Evolutionary conservation across 2,888 invertebrate genomes (phyloP), one percentile per base, ranked within the genome.

Genomic region (Prosapia bicincta): DNA sequence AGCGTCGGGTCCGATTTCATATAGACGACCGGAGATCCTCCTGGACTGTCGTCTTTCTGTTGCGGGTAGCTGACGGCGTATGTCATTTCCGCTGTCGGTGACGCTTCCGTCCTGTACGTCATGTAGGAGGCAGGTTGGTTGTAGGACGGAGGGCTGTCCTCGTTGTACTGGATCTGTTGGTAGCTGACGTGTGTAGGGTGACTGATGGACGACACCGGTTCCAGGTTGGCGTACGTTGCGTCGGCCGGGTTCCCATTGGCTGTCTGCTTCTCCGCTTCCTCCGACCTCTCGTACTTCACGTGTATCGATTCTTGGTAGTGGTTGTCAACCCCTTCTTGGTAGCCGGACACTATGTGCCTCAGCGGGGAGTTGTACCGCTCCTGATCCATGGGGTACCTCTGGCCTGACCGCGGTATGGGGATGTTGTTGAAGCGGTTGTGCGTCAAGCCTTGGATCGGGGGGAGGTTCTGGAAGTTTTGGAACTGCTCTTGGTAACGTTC

Each of bases 161-260:
- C 65, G 26, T 54, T 20, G 69, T 72, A 72, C 32, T 70, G 30
- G 32, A 43, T 43, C 38, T 43, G 26, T 26, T 70, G 70, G 43
- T 70, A 15, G 10, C 15, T 23, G 25, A 15, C 20, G 24, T 38
- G 25, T 15, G 70, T 23, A 38, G 32, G 32, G 25, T 70, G 38
- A 38, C 38, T 69, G 69, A 38, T 70, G 9, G 38, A 26, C 0
- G 76, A 72, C 10, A 76, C 65, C 2, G 72, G 38, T 43, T 76
- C 76, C 25, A 76, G 72, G 1, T 72, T 76, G n/a, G 72, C 76
- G 25, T 76, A 76, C n/a, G 76, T 76, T 24, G 69, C 69, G 20
- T 68, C 72, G 15, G 71, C 71, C 0, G 72, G n/a, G 13, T 54
- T 38, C 54, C 54, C 43, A 15, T 65, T 30, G 65, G 38, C 65